phyloP scores from a whole-genome alignment of 2,797 vertebrate genomes.

The Triplophysa yarkandensis region DNA sequence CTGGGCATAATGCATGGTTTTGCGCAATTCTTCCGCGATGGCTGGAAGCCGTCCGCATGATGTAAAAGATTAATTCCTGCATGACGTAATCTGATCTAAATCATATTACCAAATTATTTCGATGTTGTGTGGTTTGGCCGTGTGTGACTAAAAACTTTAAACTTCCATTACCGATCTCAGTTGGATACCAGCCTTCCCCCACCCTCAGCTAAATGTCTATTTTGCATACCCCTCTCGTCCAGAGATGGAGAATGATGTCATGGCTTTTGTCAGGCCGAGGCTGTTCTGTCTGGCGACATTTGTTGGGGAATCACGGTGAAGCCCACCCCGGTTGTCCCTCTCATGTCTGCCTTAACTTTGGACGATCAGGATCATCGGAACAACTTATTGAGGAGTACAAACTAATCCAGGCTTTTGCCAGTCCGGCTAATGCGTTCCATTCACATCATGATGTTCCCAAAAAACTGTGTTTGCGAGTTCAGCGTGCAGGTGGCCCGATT shows the following conservation, averaged over 20 bases:
- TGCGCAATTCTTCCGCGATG: slow-evolving; percentile 50
- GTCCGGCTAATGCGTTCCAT: slow-evolving; percentile 57
- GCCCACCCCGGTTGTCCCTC: slow-evolving; percentile 48
- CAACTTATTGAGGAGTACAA: slow-evolving; percentile 48
- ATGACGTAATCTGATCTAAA: slow-evolving; percentile 58
- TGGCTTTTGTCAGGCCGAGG: slow-evolving; percentile 36
- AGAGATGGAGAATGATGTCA: slow-evolving; percentile 39
- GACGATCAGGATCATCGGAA: slow-evolving; percentile 55
- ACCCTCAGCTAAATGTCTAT: slow-evolving; percentile 35
- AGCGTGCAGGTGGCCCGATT: slow-evolving; percentile 19
- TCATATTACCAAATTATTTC: slow-evolving; percentile 58
- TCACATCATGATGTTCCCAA: slow-evolving; percentile 25
- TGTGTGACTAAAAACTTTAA: slow-evolving; percentile 50
- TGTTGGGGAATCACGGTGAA: slow-evolving; percentile 26
- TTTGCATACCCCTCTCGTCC: slow-evolving; percentile 33
- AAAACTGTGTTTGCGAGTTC: background rate
- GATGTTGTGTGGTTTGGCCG: slow-evolving; percentile 54
- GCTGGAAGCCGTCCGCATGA: slow-evolving; percentile 50
- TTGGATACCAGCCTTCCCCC: slow-evolving; percentile 39
- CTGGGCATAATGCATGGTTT: slow-evolving; percentile 51
- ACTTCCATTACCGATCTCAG: slow-evolving; percentile 53
- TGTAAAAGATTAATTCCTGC: slow-evolving; percentile 60
- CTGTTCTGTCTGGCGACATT: slow-evolving; percentile 44
- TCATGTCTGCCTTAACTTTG: slow-evolving; percentile 48
- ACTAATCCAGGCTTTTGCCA: slow-evolving; percentile 52